These are phyloP conservation scores for Heliornis fulica DNA, from an alignment of 2,113 vertebrate genomes.

Conservation along the genomic window DNA sequence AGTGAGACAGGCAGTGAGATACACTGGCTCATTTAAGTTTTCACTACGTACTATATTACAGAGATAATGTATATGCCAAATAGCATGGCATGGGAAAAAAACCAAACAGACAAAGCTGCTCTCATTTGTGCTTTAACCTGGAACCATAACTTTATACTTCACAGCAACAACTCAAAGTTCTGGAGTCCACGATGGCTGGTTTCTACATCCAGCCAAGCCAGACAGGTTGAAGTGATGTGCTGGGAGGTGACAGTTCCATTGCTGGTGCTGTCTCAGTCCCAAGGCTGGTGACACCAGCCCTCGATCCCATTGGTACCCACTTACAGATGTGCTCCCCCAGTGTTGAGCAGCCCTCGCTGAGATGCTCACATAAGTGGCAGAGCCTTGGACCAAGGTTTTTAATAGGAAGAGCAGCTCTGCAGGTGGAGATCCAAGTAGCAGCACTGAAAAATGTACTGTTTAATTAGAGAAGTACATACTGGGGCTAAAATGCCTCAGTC, in stretches of 20 bases:
- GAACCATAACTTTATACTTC: neutral
- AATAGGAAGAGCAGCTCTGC: neutral
- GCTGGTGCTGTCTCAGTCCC: no score
- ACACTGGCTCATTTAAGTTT: neutral
- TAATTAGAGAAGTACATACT: neutral
- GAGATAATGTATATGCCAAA: neutral
- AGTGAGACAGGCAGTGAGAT: neutral
- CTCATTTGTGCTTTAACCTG: neutral
- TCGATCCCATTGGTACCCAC: fast-evolving
- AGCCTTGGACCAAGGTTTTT: neutral
- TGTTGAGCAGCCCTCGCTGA: neutral
- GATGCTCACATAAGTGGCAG: neutral
- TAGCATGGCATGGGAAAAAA: fast-evolving
- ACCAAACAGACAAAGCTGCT: neutral
- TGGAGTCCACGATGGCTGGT: fast-evolving
- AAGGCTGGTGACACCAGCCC: neutral
- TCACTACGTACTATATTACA: neutral
- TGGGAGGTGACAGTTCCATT: neutral
- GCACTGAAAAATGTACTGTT: neutral
- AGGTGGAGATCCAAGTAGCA: neutral
- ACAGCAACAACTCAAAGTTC: neutral
- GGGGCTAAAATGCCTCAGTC: neutral
- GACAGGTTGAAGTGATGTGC: neutral
- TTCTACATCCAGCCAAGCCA: neutral
- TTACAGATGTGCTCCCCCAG: neutral